These are phyloP conservation scores for Syngnathus acus DNA, from an alignment of 2,797 vertebrate genomes.

Conservation along the genomic window DNA sequence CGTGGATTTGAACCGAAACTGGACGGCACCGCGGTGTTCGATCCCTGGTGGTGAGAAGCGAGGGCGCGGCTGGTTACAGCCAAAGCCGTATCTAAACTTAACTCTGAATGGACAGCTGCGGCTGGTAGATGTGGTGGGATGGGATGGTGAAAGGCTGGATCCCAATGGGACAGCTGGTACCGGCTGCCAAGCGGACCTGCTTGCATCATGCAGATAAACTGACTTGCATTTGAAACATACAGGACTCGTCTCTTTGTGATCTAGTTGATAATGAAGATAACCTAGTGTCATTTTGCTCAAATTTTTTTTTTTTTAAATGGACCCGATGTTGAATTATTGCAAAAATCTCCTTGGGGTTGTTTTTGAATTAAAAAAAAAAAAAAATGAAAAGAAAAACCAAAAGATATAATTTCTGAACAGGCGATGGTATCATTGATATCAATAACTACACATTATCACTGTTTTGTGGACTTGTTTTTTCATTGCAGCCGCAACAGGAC, in stretches of 20 bases:
- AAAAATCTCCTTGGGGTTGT: no score
- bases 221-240: conserved; percentile 42
- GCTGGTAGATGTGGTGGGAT: conserved; percentile 53
- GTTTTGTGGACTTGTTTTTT: conserved; percentile 12
- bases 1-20: conserved; percentile 7
- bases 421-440: neutral
- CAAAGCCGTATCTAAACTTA: conserved; percentile 60
- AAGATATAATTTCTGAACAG: no score
- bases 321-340: no score
- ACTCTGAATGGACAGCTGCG: conserved; percentile 48
- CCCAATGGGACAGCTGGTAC: conserved; percentile 52
- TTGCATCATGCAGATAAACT: conserved; percentile 45
- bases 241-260: conserved; percentile 45
- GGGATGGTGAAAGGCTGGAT: conserved; percentile 33
- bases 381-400: no score
- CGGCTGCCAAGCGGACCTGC: conserved; percentile 19
- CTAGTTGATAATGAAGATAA: conserved; percentile 23
- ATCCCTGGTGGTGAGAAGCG: conserved; percentile 44
- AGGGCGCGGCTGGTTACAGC: conserved; percentile 53
- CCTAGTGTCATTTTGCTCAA: neutral
- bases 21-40: neutral
- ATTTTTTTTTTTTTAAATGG: neutral
- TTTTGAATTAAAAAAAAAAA: no score
- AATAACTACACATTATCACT: neutral
- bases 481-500: conserved; percentile 12